Base-by-base conservation (phyloP, 2,113 vertebrate genomes). In the Rhinoderma darwinii region DNA sequence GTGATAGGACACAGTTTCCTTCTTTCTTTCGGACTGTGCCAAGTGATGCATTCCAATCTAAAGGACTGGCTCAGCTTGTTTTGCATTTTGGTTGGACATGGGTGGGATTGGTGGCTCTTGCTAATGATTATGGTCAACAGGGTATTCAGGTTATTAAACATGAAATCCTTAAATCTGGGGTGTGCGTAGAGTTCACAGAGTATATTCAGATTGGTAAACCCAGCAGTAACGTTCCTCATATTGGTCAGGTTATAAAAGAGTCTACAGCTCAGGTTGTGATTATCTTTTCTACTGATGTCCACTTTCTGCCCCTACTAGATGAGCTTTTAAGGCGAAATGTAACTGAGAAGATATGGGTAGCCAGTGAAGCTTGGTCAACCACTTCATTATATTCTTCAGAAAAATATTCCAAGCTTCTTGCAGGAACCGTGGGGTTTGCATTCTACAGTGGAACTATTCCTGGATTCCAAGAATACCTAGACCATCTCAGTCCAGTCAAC, bases 1-100 rank as follows among this genome's bases (percentile, higher is more conserved):
- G 94, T 68, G 70, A 95, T 86, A 94, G 93, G 84, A 63, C 88
- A 14, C 87, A 91, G 84, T 90, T 90, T 39, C 90, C 91, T 6
- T 89, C 91, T 68, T 92, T 92, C 83, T 91, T 94, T 84, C 91
- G 94, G 87, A 95, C 94, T 20, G 91, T 95, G 10, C 93, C 94
- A 0, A 94, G 94, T 74, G 94, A 95, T 35, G 88, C 92, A 41
- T 93, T 92, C 50, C 94, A 95, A 89, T 93, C 93, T 9, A 89
- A 30, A 0, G 93, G 93, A 0, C 88, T 95, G 61, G 92, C 92
- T 0, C 90, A 90, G n/a, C 17, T 95, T 70, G 74, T 94, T 0
- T 93, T 93, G 74, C 89, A 92, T 4, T 95, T 93, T 77, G 92
- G 89, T 22, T 95, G 94, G 94, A 94, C 90, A 0, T 95, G 93